Evolutionary conservation across 2,888 invertebrate species (phyloP), one percentile per base, ranked within the genome.

Genomic region (Idaea aversata): DNA sequence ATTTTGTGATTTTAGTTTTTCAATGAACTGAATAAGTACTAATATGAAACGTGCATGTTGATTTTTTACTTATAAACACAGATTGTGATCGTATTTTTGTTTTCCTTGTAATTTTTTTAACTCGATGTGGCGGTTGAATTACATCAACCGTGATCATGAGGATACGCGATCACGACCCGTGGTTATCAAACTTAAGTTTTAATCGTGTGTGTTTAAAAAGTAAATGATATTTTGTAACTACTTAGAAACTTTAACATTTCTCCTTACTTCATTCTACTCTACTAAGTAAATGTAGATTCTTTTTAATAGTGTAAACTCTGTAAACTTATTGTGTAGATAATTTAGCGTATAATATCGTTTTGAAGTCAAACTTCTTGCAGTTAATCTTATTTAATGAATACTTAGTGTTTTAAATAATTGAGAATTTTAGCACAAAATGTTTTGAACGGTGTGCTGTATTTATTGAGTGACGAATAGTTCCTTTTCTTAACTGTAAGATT

Each of bases 1-100:
- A 82, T 72, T 82, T 77, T 75, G 74, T 88, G 63, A 70, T 90
- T 79, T 77, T 88, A 71, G 70, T 84, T 73, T 70, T 85, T 78
- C 79, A 81, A 67, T 81, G 82, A 47, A 10, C 47, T 47, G 47
- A 25, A 25, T 36, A 36, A 10, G 36, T 47, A 47, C 47, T 13
- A 4, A 47, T 13, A 10, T 4, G 47, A 13, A 47, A 13, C 13
- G 4, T 47, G 10, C 2, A 13, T 13, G 13, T 47, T 7, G 7
- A 10, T 7, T 36, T 5, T 36, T 36, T 36, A 36, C 5, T 36
- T 1, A 36, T 25, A 25, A 25, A 25, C 25, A 25, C 25, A 25
- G 3, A 25, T 25, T 3, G 25, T 25, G 25, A 25, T 25, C 25
- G 25, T 25, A 25, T 25, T 25, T 25, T 25, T 25, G 25, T 2